These are phyloP conservation scores for Leucozona laternaria DNA, from an alignment of 2,888 invertebrate genomes.

Conservation along the genomic window DNA sequence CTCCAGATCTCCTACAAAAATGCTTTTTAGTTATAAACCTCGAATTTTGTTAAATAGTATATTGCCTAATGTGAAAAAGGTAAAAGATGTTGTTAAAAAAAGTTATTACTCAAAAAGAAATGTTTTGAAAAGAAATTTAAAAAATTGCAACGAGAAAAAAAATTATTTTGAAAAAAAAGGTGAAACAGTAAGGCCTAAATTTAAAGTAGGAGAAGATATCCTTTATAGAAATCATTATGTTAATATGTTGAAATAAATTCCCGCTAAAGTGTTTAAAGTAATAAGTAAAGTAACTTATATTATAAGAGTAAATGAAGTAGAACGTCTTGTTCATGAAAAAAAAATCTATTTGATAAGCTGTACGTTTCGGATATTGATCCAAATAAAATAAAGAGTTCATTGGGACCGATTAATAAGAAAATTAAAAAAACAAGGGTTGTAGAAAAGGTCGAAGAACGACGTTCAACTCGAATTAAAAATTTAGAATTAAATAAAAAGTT, in stretches of 20 bases:
- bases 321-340: too few relatives aligned
- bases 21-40: conserved; percentile 13
- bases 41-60: conserved; percentile 16
- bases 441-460: neutral
- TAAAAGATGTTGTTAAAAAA: neutral
- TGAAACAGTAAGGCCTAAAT: conserved; percentile 10
- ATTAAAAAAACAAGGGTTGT: too few relatives aligned
- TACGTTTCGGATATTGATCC: too few relatives aligned
- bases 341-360: too few relatives aligned
- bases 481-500: neutral
- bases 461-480: neutral
- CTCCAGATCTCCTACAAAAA: neutral
- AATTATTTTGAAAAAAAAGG: neutral
- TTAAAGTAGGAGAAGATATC: conserved; percentile 18
- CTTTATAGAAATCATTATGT: conserved; percentile 38
- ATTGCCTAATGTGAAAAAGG: neutral
- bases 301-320: conserved; percentile 16
- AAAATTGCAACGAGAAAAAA: neutral
- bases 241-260: conserved; percentile 7
- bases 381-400: neutral
- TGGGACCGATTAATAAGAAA: neutral
- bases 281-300: conserved; percentile 29
- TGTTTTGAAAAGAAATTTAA: neutral
- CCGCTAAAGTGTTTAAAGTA: neutral
- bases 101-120: neutral